A percentile compares a stretch with the other conserved stretches of the same genome.
Conservation (phyloP, 2,888 invertebrate species). For the Lithophane leautieri region DNA sequence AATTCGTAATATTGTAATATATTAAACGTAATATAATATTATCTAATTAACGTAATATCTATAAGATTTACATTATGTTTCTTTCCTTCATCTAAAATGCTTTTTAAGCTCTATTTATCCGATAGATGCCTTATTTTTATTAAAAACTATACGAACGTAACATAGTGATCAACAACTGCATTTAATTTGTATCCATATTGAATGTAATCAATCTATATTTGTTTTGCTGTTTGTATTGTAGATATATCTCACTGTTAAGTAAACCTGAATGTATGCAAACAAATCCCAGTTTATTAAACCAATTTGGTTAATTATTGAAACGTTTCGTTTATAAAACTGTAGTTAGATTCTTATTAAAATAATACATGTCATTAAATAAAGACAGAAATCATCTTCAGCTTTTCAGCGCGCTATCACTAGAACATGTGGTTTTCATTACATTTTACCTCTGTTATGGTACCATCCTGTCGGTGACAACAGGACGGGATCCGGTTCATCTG, state of each 20-base stretch:
- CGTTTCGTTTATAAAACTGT: no score
- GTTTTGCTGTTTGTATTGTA: not conserved
- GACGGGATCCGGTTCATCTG: no score
- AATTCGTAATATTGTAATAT: no score
- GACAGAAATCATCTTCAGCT: not conserved
- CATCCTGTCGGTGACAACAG: no score
- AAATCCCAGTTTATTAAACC: not conserved
- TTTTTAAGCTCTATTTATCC: no score
- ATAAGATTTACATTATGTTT: no score
- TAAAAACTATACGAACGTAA: no score
- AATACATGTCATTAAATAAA: not conserved
- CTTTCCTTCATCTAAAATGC: no score
- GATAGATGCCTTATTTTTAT: no score
- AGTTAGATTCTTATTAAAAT: not conserved
- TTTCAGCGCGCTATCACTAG: not conserved
- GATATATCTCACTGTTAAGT: not conserved
- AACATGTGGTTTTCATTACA: not conserved
- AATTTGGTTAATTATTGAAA: not conserved
- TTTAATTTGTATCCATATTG: not conserved
- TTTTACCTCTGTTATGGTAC: no score
- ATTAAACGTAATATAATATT: no score
- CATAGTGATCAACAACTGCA: not conserved
- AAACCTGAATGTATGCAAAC: not conserved
- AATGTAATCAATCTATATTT: constrained; percentile 1
- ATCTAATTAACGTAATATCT: no score